Percentiles rank a stretch among this genome's conserved stretches.
phyloP scores from a whole-genome alignment of 2,113 vertebrate species.

The Hydrochoerus hydrochaeris region DNA sequence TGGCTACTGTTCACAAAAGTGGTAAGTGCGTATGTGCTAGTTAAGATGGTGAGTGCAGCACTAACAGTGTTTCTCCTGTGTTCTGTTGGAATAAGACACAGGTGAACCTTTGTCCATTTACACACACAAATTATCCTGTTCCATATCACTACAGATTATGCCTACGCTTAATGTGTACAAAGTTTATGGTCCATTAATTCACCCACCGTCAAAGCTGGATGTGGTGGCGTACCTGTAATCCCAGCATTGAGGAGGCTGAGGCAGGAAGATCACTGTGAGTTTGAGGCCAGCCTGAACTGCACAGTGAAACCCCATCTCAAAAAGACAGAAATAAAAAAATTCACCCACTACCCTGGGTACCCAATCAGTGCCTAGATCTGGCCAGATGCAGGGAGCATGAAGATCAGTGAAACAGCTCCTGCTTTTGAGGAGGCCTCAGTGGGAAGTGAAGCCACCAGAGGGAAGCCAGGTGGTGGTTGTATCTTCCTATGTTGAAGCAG shows the following conservation, averaged over 20 bases:
- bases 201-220: not conserved
- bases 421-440: not conserved
- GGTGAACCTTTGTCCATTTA: not conserved
- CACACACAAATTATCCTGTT: not conserved
- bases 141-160: not conserved
- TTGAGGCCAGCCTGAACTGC: not conserved
- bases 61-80: rapidly evolving
- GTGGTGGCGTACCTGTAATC: not conserved
- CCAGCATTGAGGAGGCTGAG: not conserved
- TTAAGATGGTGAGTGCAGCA: not conserved
- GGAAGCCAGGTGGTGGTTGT: rapidly evolving
- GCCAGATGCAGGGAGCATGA: not conserved
- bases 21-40: not conserved
- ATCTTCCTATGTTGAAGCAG: not conserved
- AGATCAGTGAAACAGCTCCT: not conserved
- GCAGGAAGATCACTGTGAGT: not conserved
- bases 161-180: not conserved
- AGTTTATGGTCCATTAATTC: not conserved
- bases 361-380: not conserved
- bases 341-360: not conserved
- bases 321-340: not conserved
- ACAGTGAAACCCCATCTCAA: not conserved
- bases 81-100: not conserved
- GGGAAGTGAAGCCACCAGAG: not conserved
- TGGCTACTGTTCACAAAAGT: not conserved